Percentiles rank a stretch among this genome's conserved stretches.
Evolutionary conservation across 1,140 invertebrate species (phyloP).

Genomic region (Laodelphax striatellus): DNA sequence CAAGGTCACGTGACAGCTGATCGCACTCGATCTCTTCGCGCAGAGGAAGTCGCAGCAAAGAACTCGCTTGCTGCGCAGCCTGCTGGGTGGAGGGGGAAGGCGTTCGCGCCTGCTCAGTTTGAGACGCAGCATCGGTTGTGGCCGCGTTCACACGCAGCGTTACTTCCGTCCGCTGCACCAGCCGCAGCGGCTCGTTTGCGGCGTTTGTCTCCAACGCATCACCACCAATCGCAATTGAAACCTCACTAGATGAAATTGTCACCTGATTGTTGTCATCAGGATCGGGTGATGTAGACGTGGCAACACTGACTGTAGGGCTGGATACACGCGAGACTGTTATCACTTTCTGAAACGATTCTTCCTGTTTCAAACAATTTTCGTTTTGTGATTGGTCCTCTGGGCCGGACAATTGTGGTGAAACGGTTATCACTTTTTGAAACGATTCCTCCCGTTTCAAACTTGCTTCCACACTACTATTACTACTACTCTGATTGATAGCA

Average conservation of each 20-base stretch:
- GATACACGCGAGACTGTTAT: background rate
- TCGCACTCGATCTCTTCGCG: slow-evolving; percentile 74
- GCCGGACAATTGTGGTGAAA: too few species aligned
- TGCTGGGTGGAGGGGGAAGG: slow-evolving; percentile 17
- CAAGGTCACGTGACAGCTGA: slow-evolving; percentile 56
- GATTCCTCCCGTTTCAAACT: too few species aligned
- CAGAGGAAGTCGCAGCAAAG: slow-evolving; percentile 12
- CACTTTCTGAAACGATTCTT: too few species aligned
- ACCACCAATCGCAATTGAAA: background rate
- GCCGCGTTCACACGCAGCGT: slow-evolving; percentile 11
- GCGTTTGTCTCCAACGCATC: background rate
- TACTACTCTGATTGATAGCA: too few species aligned
- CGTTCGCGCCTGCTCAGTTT: slow-evolving; percentile 17
- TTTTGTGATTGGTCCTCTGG: too few species aligned
- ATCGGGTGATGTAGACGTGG: slow-evolving; percentile 9
- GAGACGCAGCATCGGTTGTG: slow-evolving; percentile 22
- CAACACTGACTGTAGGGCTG: background rate
- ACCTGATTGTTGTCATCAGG: slow-evolving; percentile 9
- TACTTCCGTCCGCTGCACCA: slow-evolving; percentile 10
- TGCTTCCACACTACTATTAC: too few species aligned
- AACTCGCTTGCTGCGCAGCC: slow-evolving; percentile 2
- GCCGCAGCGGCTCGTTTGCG: slow-evolving; percentile 10
- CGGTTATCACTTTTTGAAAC: too few species aligned
- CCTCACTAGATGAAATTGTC: background rate
- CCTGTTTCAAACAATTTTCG: too few species aligned